Percentiles rank a stretch among this genome's conserved stretches.
These are phyloP conservation scores for Zygothrica quintamaculata DNA, from an alignment of 2,888 invertebrate genomes.

Conservation along the genomic window DNA sequence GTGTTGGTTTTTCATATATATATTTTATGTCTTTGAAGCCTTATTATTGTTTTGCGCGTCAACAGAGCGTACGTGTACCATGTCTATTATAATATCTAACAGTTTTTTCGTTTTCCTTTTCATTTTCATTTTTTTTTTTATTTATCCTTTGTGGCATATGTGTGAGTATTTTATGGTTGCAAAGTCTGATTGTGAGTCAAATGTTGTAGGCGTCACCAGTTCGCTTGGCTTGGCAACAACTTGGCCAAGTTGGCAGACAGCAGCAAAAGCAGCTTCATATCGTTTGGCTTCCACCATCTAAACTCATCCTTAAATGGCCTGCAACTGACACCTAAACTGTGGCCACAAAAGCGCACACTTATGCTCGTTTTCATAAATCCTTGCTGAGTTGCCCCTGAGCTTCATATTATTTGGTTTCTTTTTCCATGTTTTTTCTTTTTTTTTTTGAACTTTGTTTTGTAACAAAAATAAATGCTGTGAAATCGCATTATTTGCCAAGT, in stretches of 20 bases:
- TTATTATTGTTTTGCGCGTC: constrained; percentile 60
- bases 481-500: constrained; percentile 21
- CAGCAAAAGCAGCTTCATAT: too few species aligned
- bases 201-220: constrained; percentile 38
- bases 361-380: constrained; percentile 25
- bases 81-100: constrained; percentile 62
- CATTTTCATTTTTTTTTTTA: neutral
- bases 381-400: constrained; percentile 32
- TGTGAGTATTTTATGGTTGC: constrained; percentile 31
- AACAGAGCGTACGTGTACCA: constrained; percentile 48
- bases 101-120: constrained; percentile 26
- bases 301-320: constrained; percentile 39
- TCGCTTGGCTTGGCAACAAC: constrained; percentile 27
- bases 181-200: constrained; percentile 28
- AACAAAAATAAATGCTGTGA: constrained; percentile 40
- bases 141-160: constrained; percentile 25
- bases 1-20: constrained; percentile 26
- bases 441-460: constrained; percentile 50
- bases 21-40: constrained; percentile 40
- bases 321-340: constrained; percentile 65
- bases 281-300: constrained; percentile 31
- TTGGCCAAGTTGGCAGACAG: constrained; percentile 34
- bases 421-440: too few species aligned
- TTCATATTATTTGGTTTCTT: constrained; percentile 41
- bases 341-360: constrained; percentile 47